Percentiles rank a stretch among this genome's conserved stretches.
phyloP scores from a whole-genome alignment of 1,140 invertebrate species.

The Cotesia vestalis region DNA sequence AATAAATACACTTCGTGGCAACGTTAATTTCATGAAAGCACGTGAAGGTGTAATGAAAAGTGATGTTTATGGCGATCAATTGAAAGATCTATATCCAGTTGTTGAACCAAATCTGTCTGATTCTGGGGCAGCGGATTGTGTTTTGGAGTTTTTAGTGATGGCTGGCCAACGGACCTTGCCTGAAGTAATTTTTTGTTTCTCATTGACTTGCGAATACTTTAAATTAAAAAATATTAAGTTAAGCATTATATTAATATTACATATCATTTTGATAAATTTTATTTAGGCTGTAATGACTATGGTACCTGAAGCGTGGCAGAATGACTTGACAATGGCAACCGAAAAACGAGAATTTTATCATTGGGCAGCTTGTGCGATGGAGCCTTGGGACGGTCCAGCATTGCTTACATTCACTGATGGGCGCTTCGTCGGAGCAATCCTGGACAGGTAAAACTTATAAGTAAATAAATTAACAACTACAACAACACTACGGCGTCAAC shows the following conservation, averaged over 20 bases:
- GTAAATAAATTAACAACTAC: constrained; percentile 34
- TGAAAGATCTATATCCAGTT: constrained; percentile 94
- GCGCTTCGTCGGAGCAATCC: constrained; percentile 91
- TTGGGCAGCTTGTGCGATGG: constrained; percentile 97
- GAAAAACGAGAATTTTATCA: constrained; percentile 96
- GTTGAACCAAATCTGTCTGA: constrained; percentile 98
- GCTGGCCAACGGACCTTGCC: constrained; percentile 89
- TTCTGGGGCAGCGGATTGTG: constrained; percentile 96
- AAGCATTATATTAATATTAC: neutral
- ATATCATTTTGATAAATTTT: constrained; percentile 8
- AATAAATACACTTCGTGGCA: constrained; percentile 98
- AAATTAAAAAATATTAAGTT: neutral
- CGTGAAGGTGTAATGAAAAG: constrained; percentile 98
- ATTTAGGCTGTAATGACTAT: constrained; percentile 95
- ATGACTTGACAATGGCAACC: constrained; percentile 89
- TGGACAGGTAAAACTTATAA: constrained; percentile 72
- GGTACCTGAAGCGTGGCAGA: constrained; percentile 99
- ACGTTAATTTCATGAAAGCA: constrained; percentile 98
- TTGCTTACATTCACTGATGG: constrained; percentile 98
- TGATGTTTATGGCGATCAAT: constrained; percentile 77
- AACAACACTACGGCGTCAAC: neutral
- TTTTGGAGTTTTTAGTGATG: constrained; percentile 95
- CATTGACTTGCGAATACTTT: too few relatives aligned
- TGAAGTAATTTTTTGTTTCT: constrained; percentile 70
- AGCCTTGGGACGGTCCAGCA: constrained; percentile 98